Evolutionary conservation across 1,140 invertebrate species (phyloP).

Genomic region (Euura lappo): DNA sequence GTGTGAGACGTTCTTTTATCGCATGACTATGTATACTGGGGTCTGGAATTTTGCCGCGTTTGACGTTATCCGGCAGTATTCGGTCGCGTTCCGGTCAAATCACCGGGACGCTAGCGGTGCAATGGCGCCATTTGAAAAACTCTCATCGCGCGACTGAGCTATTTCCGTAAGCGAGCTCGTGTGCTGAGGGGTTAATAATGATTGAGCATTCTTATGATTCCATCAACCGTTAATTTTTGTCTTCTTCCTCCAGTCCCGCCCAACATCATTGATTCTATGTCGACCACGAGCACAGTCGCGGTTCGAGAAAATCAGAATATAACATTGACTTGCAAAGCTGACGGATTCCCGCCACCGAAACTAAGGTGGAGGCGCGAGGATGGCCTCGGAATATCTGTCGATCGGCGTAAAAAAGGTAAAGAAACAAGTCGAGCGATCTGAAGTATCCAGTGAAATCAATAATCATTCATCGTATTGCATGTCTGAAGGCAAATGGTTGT

Average conservation of each 20-base stretch:
- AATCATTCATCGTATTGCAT: too few relatives aligned
- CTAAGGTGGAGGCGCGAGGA: slow-evolving; percentile 92
- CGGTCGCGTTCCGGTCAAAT: too few relatives aligned
- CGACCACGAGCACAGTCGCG: slow-evolving; percentile 85
- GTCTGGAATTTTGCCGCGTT: too few relatives aligned
- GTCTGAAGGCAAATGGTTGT: too few relatives aligned
- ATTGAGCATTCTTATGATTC: too few relatives aligned
- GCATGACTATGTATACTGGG: too few relatives aligned
- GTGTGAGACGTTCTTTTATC: too few relatives aligned
- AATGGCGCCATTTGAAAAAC: neutral
- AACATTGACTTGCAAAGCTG: slow-evolving; percentile 85
- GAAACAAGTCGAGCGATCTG: neutral
- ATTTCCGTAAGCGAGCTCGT: too few relatives aligned
- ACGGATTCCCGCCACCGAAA: slow-evolving; percentile 86
- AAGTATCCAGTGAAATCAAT: too few relatives aligned
- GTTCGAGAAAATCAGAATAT: slow-evolving; percentile 90
- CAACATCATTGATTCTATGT: slow-evolving; percentile 84
- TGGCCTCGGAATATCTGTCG: slow-evolving; percentile 80
- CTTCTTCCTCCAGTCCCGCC: slow-evolving; percentile 77
- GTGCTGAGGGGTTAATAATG: too few relatives aligned
- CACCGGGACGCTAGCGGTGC: too few relatives aligned
- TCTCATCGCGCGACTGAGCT: neutral
- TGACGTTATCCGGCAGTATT: too few relatives aligned
- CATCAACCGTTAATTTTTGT: neutral
- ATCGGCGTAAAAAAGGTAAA: slow-evolving; percentile 83